Conservation (phyloP, 2,888 invertebrate species). For the Hoplodrina blanda region DNA sequence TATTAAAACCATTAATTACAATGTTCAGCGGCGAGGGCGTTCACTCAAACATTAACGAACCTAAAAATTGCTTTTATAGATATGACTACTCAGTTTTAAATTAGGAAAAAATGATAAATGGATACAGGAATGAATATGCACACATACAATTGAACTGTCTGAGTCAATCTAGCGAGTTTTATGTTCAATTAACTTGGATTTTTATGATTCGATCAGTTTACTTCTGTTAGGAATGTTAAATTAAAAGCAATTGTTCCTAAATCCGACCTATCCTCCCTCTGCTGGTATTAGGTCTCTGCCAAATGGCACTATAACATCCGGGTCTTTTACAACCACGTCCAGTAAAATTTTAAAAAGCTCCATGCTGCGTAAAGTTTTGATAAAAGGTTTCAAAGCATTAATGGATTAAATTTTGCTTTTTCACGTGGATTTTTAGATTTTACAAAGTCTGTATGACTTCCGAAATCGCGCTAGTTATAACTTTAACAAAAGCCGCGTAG, state of each 20-base stretch:
- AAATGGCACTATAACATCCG: constrained; percentile 31
- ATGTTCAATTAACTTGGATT: constrained; percentile 14
- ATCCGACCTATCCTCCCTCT: neutral
- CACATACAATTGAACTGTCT: constrained; percentile 7
- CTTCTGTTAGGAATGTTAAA: constrained; percentile 9
- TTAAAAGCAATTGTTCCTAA: constrained; percentile 15
- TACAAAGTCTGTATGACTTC: constrained; percentile 35
- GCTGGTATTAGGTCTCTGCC: constrained; percentile 10
- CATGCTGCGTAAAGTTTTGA: constrained; percentile 47
- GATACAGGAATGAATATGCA: constrained; percentile 7
- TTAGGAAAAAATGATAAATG: constrained; percentile 41
- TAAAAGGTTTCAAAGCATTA: constrained; percentile 56
- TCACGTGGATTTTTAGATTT: constrained; percentile 45
- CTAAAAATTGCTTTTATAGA: constrained; percentile 54
- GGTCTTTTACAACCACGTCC: constrained; percentile 34
- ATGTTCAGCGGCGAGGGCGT: constrained; percentile 53
- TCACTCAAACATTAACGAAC: constrained; percentile 55
- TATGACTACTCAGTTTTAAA: constrained; percentile 57
- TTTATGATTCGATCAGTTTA: constrained; percentile 8
- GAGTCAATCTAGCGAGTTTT: constrained; percentile 18
- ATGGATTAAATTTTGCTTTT: constrained; percentile 57
- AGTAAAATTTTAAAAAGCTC: constrained; percentile 25
- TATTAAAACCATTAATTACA: constrained; percentile 63
- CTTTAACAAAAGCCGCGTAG: constrained; percentile 21
- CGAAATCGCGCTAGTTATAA: constrained; percentile 29